Percentiles rank a stretch among this genome's conserved stretches.
These are phyloP conservation scores for Cryptocephalus moraei DNA, from an alignment of 2,888 invertebrate species.

Conservation along the genomic window DNA sequence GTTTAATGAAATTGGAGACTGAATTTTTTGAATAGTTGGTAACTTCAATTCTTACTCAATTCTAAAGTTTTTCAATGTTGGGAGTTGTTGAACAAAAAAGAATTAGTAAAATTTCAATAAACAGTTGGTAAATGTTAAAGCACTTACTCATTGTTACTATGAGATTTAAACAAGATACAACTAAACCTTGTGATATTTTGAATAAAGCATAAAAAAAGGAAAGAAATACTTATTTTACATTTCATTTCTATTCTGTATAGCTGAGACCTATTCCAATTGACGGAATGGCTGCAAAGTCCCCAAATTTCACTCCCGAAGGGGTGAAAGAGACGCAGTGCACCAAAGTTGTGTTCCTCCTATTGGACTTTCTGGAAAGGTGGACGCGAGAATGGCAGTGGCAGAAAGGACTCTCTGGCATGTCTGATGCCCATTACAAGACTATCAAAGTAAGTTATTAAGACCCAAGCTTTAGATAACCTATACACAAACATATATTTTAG, in stretches of 20 bases:
- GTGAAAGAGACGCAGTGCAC: slow-evolving; percentile 47
- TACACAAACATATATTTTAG: slow-evolving; percentile 2
- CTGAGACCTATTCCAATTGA: slow-evolving; percentile 18
- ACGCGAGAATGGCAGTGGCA: slow-evolving; percentile 49
- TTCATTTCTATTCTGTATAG: slow-evolving; percentile 13
- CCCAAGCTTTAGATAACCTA: background rate
- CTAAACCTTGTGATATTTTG: no score
- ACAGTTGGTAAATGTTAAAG: no score
- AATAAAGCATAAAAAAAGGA: no score
- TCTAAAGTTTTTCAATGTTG: no score
- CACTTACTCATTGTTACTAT: no score
- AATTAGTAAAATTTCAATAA: no score
- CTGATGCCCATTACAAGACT: slow-evolving; percentile 25
- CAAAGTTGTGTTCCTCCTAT: slow-evolving; percentile 58
- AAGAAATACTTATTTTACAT: background rate
- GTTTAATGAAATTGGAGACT: no score
- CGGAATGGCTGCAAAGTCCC: slow-evolving; percentile 11
- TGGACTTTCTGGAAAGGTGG: slow-evolving; percentile 72
- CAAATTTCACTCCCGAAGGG: slow-evolving; percentile 19
- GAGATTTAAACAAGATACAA: no score
- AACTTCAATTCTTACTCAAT: no score
- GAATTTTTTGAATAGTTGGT: no score
- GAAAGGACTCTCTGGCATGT: slow-evolving; percentile 20
- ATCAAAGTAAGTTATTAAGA: slow-evolving; percentile 3
- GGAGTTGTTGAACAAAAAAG: no score